Evolutionary conservation across 2,888 invertebrate genomes (phyloP).

Genomic region (Rhingia campestris): DNA sequence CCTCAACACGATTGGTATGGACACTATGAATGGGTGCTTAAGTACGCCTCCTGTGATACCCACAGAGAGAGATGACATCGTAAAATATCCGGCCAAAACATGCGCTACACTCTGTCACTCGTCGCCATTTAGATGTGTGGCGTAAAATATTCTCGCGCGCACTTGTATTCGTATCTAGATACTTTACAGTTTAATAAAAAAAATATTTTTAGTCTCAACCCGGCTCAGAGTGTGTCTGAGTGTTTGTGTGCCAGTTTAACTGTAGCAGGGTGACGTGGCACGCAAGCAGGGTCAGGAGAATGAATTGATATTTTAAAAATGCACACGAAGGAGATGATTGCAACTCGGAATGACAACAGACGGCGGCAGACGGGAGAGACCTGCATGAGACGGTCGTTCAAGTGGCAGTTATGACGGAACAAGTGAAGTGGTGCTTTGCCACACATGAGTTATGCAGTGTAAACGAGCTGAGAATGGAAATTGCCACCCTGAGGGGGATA

Average conservation of each 20-base stretch:
- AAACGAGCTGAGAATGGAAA: conserved; percentile 62
- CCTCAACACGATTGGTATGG: conserved; percentile 7
- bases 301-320: conserved; percentile 66
- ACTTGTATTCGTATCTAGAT: conserved; percentile 25
- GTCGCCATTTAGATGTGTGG: conserved; percentile 30
- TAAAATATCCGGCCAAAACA: conserved; percentile 64
- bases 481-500: conserved; percentile 42
- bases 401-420: conserved; percentile 41
- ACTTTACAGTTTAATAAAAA: conserved; percentile 58
- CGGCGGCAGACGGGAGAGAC: neutral
- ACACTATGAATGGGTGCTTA: conserved; percentile 43
- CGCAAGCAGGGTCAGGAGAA: neutral
- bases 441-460: conserved; percentile 65
- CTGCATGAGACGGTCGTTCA: conserved; percentile 14
- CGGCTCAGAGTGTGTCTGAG: conserved; percentile 46
- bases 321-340: conserved; percentile 52
- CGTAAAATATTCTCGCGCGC: conserved; percentile 37
- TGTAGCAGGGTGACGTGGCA: neutral
- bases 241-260: conserved; percentile 2
- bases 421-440: conserved; percentile 51
- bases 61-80: conserved; percentile 63
- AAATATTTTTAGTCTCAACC: conserved; percentile 64
- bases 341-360: conserved; percentile 20
- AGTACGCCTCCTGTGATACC: conserved; percentile 70
- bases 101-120: conserved; percentile 27